A percentile compares a stretch with the other conserved stretches of the same genome.
These are phyloP conservation scores for Acleris cristana DNA, from an alignment of 2,888 invertebrate species.

Conservation along the genomic window DNA sequence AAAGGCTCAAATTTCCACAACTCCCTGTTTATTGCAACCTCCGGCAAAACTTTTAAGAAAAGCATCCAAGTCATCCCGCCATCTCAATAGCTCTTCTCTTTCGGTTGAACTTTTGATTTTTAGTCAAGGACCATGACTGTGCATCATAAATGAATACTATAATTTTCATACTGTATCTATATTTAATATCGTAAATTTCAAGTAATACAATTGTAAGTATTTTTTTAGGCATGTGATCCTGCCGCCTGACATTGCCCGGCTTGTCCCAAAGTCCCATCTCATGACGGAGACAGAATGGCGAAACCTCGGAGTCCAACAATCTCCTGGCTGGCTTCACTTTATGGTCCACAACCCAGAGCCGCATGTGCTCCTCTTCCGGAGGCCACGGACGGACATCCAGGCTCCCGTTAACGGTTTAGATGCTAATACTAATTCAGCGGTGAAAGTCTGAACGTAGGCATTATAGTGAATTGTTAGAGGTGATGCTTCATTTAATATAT, in stretches of 20 bases:
- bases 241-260: slow-evolving; percentile 91
- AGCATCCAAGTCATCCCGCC: too few species aligned
- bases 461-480: slow-evolving; percentile 36
- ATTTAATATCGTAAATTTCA: too few species aligned
- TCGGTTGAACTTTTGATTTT: too few species aligned
- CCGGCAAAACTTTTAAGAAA: too few species aligned
- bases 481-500: slow-evolving; percentile 14
- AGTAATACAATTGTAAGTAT: too few species aligned
- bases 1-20: too few species aligned
- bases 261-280: slow-evolving; percentile 94
- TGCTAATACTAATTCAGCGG: slow-evolving; percentile 57
- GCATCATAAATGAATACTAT: too few species aligned
- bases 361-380: slow-evolving; percentile 92
- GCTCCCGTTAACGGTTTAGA: slow-evolving; percentile 63
- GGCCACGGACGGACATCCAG: slow-evolving; percentile 74
- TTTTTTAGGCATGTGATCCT: slow-evolving; percentile 93
- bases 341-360: slow-evolving; percentile 97
- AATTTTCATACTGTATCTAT: too few species aligned
- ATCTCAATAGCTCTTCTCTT: too few species aligned
- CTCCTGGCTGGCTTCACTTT: slow-evolving; percentile 93
- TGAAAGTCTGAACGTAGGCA: slow-evolving; percentile 59
- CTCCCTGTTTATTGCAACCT: too few species aligned
- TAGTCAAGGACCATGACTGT: too few species aligned
- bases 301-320: slow-evolving; percentile 96
- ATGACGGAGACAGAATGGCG: slow-evolving; percentile 98